These are phyloP conservation scores for Malurus elegans DNA, from an alignment of 2,113 vertebrate species.

Conservation along the genomic window DNA sequence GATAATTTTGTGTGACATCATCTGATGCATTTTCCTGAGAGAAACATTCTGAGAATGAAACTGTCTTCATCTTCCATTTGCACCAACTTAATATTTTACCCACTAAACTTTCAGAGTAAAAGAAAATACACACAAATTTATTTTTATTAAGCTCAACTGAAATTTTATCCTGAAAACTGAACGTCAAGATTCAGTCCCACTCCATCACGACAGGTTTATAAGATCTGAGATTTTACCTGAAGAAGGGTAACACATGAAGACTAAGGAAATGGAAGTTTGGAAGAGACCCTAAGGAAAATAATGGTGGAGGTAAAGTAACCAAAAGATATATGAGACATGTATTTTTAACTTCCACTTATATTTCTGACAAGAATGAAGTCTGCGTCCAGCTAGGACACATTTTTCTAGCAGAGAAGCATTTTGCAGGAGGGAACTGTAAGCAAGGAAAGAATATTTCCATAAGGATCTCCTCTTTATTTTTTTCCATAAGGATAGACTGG, in stretches of 20 bases:
- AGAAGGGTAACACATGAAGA: not conserved
- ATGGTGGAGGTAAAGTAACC: not conserved
- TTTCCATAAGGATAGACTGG: not conserved
- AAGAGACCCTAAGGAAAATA: not conserved
- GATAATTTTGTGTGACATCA: not conserved
- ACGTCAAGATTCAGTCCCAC: not conserved
- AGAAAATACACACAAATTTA: no score
- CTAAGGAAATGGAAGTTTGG: not conserved
- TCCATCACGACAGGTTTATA: fast-evolving
- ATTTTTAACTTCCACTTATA: not conserved
- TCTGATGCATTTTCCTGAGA: not conserved
- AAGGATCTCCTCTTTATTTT: not conserved
- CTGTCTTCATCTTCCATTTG: not conserved
- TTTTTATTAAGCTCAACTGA: not conserved
- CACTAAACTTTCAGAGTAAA: not conserved
- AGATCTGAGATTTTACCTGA: not conserved
- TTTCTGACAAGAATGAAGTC: not conserved
- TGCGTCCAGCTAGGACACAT: not conserved
- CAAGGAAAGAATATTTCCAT: not conserved
- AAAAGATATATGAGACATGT: fast-evolving
- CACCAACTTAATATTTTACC: not conserved
- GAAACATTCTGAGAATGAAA: not conserved
- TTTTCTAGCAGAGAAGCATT: not conserved
- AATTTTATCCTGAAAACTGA: not conserved
- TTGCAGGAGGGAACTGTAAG: not conserved